Evolutionary conservation across 2,113 vertebrate genomes (phyloP).

Genomic region (Ochotona princeps): DNA sequence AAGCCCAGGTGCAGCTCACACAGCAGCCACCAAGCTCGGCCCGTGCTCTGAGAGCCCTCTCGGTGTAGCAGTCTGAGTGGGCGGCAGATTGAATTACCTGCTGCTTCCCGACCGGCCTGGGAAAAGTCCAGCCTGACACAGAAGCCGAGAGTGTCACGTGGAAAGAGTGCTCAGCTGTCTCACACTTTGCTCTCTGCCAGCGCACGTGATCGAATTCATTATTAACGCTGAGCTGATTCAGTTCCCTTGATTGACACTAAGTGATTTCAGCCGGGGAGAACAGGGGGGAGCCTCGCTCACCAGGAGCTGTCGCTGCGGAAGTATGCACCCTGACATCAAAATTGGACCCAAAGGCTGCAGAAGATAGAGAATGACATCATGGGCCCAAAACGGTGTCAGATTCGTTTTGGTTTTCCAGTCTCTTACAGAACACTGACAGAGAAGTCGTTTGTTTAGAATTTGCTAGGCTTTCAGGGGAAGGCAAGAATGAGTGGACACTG

Average conservation of each 20-base stretch:
- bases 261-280: conserved; percentile 85
- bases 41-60: conserved; percentile 68
- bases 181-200: conserved; percentile 59
- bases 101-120: conserved; percentile 73
- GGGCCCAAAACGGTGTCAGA: conserved; percentile 76
- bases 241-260: conserved; percentile 84
- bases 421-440: conserved; percentile 71
- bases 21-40: neutral
- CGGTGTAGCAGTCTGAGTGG: conserved; percentile 87
- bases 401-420: conserved; percentile 65
- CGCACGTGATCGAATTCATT: conserved; percentile 81
- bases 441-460: conserved; percentile 62
- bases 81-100: conserved; percentile 73
- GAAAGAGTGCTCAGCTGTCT: conserved; percentile 71
- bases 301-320: conserved; percentile 66
- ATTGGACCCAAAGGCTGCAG: conserved; percentile 67
- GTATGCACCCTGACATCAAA: conserved; percentile 72
- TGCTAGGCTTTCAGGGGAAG: conserved; percentile 57
- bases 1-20: neutral
- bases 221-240: conserved; percentile 78
- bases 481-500: conserved; percentile 42
- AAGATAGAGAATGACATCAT: conserved; percentile 77
- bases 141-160: conserved; percentile 74
- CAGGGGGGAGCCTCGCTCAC: conserved; percentile 43
- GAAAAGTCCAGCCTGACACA: conserved; percentile 65